Percentiles rank a stretch among this genome's conserved stretches.
Evolutionary conservation across 1,140 invertebrate genomes (phyloP).

Genomic region (Xylocopa sonorina): DNA sequence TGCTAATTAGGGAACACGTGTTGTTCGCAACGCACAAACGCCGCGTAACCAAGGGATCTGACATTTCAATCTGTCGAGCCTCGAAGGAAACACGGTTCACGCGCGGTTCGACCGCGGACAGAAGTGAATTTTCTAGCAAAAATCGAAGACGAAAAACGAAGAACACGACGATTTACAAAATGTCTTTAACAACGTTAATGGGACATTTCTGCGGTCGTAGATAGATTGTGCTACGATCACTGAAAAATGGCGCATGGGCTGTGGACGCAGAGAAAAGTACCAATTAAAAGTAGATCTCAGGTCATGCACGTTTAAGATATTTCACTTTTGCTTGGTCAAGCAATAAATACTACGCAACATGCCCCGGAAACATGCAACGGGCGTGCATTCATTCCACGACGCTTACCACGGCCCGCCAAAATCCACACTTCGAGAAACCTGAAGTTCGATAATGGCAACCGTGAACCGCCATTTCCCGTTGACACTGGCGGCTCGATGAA

Average conservation of each 20-base stretch:
- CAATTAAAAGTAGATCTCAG: no score
- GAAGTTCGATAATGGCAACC: constrained; percentile 3
- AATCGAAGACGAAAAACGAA: no score
- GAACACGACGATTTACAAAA: no score
- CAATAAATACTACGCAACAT: constrained; percentile 19
- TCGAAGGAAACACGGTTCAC: background rate
- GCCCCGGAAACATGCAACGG: background rate
- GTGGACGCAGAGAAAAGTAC: no score
- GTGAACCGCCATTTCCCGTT: constrained; percentile 16
- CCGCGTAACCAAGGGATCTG: background rate
- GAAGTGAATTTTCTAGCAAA: no score
- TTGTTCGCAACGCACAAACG: constrained; percentile 5
- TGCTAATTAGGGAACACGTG: constrained; percentile 15
- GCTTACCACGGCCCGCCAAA: constrained; percentile 18
- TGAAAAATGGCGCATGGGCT: no score
- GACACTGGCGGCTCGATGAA: background rate
- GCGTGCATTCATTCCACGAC: background rate
- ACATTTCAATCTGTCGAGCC: constrained; percentile 12
- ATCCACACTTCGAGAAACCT: background rate
- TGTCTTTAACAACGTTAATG: no score
- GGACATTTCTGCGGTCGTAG: no score
- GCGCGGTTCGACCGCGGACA: no score
- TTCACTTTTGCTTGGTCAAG: no score
- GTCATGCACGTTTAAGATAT: no score
- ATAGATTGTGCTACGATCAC: no score